Conservation (phyloP, 2,797 vertebrate genomes). For the Clarias fuscus region DNA sequence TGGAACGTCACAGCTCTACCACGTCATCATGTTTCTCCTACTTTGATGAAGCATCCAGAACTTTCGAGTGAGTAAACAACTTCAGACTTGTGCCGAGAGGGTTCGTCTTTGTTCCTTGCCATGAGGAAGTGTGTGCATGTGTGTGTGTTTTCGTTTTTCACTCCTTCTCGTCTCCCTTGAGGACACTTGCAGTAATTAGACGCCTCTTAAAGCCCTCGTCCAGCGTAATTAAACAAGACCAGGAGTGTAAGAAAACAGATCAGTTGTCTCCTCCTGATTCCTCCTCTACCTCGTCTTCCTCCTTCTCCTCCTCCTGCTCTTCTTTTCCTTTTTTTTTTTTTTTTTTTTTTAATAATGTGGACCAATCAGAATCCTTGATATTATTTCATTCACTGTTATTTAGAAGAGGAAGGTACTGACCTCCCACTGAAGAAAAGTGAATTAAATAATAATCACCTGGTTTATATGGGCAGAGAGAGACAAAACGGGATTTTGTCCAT, state of each 20-base stretch:
- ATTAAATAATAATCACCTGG: too few relatives aligned
- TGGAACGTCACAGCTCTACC: neutral
- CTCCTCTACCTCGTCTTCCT: neutral
- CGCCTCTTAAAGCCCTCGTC: constrained; percentile 8
- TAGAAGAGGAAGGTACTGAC: too few relatives aligned
- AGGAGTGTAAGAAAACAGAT: neutral
- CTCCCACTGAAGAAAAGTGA: too few relatives aligned
- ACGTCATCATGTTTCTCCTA: neutral
- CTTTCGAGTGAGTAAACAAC: neutral
- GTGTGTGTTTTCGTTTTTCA: neutral
- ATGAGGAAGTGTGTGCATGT: neutral
- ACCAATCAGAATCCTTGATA: too few relatives aligned
- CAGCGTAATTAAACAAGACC: constrained; percentile 27
- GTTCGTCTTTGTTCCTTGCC: neutral
- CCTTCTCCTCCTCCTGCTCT: neutral
- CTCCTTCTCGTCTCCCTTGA: constrained; percentile 26
- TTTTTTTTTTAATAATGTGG: neutral
- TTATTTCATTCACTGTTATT: too few relatives aligned
- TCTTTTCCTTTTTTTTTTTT: neutral
- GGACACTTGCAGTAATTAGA: constrained; percentile 42
- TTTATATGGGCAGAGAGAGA: too few relatives aligned
- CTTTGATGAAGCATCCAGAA: neutral
- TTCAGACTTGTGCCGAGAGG: neutral
- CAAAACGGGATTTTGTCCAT: neutral
- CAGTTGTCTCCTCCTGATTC: neutral